These are phyloP conservation scores for Melanitta fusca DNA, from an alignment of 2,797 vertebrate species.

Conservation along the genomic window DNA sequence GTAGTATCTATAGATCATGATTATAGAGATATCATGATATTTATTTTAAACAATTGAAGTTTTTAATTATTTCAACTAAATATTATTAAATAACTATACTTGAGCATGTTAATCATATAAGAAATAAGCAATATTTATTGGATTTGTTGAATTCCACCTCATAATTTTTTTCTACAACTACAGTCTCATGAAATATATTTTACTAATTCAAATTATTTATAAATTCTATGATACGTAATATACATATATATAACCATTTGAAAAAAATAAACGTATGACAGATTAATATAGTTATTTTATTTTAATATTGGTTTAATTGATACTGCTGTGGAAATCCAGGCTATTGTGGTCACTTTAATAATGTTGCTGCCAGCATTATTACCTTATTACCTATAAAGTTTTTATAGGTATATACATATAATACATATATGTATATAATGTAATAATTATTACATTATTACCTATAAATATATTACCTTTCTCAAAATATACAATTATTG, in stretches of 20 bases:
- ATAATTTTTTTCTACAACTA: background rate
- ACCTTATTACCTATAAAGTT: too few species aligned
- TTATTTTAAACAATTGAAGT: background rate
- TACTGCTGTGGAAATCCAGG: slow-evolving; percentile 9
- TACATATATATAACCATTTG: background rate
- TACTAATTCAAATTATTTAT: background rate
- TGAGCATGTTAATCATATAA: background rate
- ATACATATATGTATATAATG: too few species aligned
- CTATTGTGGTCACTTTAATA: background rate
- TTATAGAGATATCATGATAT: background rate
- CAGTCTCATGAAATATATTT: background rate
- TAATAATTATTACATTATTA: too few species aligned
- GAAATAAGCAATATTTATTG: background rate
- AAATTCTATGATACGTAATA: background rate
- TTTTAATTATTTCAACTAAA: background rate
- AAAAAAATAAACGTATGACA: background rate
- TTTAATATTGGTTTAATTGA: slow-evolving; percentile 8
- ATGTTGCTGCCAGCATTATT: background rate
- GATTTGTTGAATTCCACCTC: background rate
- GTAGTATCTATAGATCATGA: too few species aligned
- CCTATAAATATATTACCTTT: background rate
- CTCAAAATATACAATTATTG: background rate
- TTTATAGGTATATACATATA: too few species aligned
- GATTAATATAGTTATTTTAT: background rate
- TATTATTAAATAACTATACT: background rate